Evolutionary conservation across 2,888 invertebrate genomes (phyloP), one percentile per base, ranked within the genome.

Genomic region (Agrotis clavis): DNA sequence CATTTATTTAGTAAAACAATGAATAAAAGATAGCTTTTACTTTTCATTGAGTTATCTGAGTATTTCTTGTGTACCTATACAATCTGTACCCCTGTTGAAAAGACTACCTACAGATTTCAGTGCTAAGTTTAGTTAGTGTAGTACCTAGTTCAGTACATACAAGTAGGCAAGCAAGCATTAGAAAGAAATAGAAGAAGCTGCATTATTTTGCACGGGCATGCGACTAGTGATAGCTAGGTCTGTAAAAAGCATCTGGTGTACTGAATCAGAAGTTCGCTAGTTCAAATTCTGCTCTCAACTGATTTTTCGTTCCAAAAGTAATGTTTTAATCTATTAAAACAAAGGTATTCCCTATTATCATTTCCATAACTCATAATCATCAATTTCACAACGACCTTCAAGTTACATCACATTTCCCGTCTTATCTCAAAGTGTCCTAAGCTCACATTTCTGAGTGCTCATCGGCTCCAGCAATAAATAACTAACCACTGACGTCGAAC

Each of bases 401-500:
- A 45, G 6, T 65, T 53, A 54, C 67, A 4, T 71, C 47, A 80
- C 47, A 48, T 47, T 14, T 35, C 59, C 50, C 47, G 56, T 16
- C 53, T 68, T 74, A 81, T 81, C 74, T 74, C 47, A 59, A 81
- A 81, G 57, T 62, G 64, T 73, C 60, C 45, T 18, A 41, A 66
- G 53, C 25, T 59, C 54, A 67, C 53, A 75, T 64, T 60, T 50
- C 59, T 73, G 67, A 80, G 81, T 80, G 80, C 74, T 77, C 73
- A 68, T 59, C 50, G 76, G 45, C 45, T 54, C 19, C 21, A 41
- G 60, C 59, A 30, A 80, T 80, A 82, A 77, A 79, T 80, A 73
- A 85, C 81, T 51, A n/a, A 69, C 51, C 25, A 61, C 16, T 83
- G 68, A 77, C 81, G 75, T 77, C 83, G 76, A 50, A 53, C 54